These are phyloP conservation scores for Dermatemys mawii DNA, from an alignment of 2,113 vertebrate genomes.

Conservation along the genomic window DNA sequence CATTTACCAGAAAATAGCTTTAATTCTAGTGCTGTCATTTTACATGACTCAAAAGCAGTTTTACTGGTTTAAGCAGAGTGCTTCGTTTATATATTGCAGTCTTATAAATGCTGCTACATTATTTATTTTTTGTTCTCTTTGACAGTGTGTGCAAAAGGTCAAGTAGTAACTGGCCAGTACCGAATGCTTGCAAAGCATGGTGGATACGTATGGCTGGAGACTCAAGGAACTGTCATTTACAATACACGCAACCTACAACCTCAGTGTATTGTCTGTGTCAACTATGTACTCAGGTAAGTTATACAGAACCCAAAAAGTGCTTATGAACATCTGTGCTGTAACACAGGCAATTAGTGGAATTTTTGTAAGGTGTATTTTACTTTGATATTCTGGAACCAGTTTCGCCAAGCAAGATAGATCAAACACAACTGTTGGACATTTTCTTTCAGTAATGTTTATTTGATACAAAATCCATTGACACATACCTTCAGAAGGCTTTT, in stretches of 20 bases:
- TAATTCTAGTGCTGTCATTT: not conserved
- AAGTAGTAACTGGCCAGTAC: conserved; percentile 92
- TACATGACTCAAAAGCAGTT: not conserved
- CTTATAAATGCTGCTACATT: not conserved
- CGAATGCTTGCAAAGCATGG: conserved; percentile 93
- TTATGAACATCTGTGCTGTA: not conserved
- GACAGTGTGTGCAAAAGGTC: conserved; percentile 91
- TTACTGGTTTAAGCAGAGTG: not conserved
- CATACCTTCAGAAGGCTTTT: not conserved
- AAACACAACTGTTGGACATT: not conserved
- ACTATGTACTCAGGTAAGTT: conserved; percentile 92
- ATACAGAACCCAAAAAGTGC: rapidly evolving
- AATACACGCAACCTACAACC: conserved; percentile 85
- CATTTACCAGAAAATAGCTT: not conserved
- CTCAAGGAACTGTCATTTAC: conserved; percentile 92
- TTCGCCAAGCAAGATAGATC: not conserved
- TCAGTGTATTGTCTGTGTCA: conserved; percentile 91
- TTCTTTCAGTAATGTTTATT: not conserved
- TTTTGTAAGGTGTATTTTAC: conserved; percentile 26
- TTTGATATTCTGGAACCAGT: not conserved
- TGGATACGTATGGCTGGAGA: conserved; percentile 95
- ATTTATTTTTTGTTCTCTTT: conserved; percentile 16
- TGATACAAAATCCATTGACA: not conserved
- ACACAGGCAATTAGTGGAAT: not conserved
- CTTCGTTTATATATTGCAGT: not conserved